Base-by-base conservation (phyloP, 2,888 invertebrate species). In the Smittia aterrima region DNA sequence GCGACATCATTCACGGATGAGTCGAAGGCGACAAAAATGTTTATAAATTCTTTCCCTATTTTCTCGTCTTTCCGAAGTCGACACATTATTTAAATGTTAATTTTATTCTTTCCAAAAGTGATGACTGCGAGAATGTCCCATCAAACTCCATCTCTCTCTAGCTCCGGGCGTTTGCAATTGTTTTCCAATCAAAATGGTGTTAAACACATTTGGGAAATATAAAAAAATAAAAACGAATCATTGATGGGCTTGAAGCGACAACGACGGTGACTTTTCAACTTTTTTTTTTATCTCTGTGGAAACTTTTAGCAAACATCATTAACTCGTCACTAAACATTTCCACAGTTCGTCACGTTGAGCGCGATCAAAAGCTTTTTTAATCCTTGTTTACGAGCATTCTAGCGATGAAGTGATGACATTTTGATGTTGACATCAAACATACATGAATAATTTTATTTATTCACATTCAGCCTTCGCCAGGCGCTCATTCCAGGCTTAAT, bases 1-100 rank as follows among this genome's bases (percentile, higher is more conserved):
- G n/a, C 20, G 20, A 58, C 58, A 22, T 58, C 22, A 18, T 22
- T 58, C 22, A 58, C 22, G 13, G 13, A 58, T 13, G 7, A 7
- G 7, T 1, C 58, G 22, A 7, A 47, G n/a, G n/a, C n/a, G 16
- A 4, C 16, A 16, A 47, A 16, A 13, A 22, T 58, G 58, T 22
- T 58, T 58, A 58, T 58, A n/a, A 58, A 58, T 58, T 58, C 58
- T 22, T 58, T 58, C 58, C 58, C 18, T 58, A 58, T 22, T 58
- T 22, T 58, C 58, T 22, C 16, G 3, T 47, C 47, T 13, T 22
- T 58, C 58, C 58, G 22, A 32, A 24, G 27, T 25, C 32, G 66
- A 66, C 66, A 66, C 27, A 66, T 32, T 32, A 66, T 66, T 66
- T 66, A 66, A 66, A 66, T 66, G 66, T 66, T 66, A 66, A 66